Evolutionary conservation across 1,140 invertebrate genomes (phyloP), one percentile per base, ranked within the genome.

Genomic region (Magallana angulata): DNA sequence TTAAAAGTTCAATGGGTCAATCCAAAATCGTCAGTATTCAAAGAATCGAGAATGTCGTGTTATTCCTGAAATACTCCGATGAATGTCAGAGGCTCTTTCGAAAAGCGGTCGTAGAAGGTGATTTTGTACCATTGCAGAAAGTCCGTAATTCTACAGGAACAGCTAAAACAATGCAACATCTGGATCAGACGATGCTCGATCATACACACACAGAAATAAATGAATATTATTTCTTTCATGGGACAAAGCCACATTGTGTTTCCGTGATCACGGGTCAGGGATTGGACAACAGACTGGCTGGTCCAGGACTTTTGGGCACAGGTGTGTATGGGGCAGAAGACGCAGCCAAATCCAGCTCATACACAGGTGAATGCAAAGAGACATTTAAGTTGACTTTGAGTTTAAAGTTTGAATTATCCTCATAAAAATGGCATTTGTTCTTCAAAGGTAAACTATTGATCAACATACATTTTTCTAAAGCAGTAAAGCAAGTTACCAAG

Each of bases 201-300:
- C n/a, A 62, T 9, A 58, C 89, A 9, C 82, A 88, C 57, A 62
- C 36, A 24, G 91, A 91, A 86, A 86, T 92, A 3, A 92, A 91
- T 81, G 91, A 92, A 81, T 88, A 85, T 71, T 90, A 87, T 48
- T 86, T 90, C 9, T 90, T 92, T 62, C 91, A 92, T 87, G 91
- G 91, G 2, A 92, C 91, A n/a, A 91, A 91, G 81, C 30, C 64
- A 7, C 85, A 91, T 0, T 57, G 11, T 14, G 85, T 90, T 18
- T 76, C 90, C 11, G 86, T 85, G 0, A 86, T 92, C 5, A 14
- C 87, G 30, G 86, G 76, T 12, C 87, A 89, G 57, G 91, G 91
- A n/a, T 64, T 91, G 36, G 91, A 91, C 60, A 24, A 60, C 16
- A 84, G 90, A 87, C 59, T 92, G 85, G 88, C 88, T 2, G 60